Percentiles rank a stretch among this genome's conserved stretches.
Conservation (phyloP, 2,797 vertebrate species). For the Mallotus villosus region DNA sequence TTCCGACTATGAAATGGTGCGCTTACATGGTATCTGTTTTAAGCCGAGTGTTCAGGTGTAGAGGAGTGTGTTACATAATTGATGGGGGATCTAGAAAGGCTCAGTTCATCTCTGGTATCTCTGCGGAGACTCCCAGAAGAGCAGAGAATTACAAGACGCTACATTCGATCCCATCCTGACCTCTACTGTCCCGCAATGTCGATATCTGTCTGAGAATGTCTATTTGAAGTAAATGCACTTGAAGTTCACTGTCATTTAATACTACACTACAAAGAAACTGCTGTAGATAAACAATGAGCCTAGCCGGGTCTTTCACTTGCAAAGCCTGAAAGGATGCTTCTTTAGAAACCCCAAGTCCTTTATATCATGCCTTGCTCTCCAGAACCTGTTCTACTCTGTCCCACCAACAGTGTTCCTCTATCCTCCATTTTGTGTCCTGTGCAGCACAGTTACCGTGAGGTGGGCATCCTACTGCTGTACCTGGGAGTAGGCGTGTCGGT, state of each 20-base stretch:
- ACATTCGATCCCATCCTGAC: background rate
- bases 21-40: background rate
- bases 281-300: too few species aligned
- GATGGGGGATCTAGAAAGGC: background rate
- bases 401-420: too few species aligned
- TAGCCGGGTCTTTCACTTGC: too few species aligned
- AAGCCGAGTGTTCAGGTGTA: background rate
- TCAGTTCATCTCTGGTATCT: slow-evolving; percentile 7
- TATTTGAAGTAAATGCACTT: too few species aligned
- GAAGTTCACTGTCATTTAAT: too few species aligned
- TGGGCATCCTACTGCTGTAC: slow-evolving; percentile 94
- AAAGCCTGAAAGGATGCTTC: too few species aligned
- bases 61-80: slow-evolving; percentile 12
- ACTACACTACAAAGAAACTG: too few species aligned
- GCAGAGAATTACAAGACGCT: background rate
- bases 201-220: too few species aligned
- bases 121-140: background rate
- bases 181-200: background rate
- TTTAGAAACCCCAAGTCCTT: background rate
- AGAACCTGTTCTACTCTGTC: background rate
- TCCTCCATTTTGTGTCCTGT: slow-evolving; percentile 33
- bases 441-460: slow-evolving; percentile 97
- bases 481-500: slow-evolving; percentile 92
- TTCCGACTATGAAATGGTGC: too few species aligned
- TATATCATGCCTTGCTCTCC: background rate